These are phyloP conservation scores for Tryphoninae sp. DNA, from an alignment of 2,888 invertebrate genomes.

Conservation along the genomic window DNA sequence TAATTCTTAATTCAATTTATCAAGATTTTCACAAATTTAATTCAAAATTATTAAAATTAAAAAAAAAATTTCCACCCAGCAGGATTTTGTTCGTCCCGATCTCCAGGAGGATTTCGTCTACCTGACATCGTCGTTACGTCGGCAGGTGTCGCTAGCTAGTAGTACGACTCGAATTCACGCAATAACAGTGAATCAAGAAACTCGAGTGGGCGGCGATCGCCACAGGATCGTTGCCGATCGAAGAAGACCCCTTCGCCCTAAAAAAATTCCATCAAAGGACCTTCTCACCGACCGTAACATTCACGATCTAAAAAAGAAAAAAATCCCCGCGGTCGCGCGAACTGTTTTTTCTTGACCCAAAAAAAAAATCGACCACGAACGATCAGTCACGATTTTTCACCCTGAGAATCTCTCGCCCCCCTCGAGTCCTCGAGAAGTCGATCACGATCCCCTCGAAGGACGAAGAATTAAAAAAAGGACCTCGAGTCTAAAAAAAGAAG, in stretches of 20 bases:
- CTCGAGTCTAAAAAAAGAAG: background rate
- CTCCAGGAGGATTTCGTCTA: background rate
- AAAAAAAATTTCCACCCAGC: background rate
- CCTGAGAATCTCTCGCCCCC: background rate
- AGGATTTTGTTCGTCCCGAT: background rate
- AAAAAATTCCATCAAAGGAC: constrained; percentile 35
- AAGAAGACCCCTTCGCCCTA: constrained; percentile 22
- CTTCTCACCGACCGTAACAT: constrained; percentile 29
- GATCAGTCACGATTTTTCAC: background rate
- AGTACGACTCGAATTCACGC: constrained; percentile 9
- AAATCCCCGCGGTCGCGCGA: constrained; percentile 56
- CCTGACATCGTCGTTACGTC: background rate
- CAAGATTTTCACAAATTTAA: too few species aligned
- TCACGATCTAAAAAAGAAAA: constrained; percentile 34
- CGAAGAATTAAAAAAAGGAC: background rate
- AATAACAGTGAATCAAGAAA: constrained; percentile 38
- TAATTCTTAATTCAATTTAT: too few species aligned
- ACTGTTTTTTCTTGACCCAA: constrained; percentile 48
- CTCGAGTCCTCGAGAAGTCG: constrained; percentile 53
- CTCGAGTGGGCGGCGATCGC: constrained; percentile 61
- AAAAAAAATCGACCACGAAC: background rate
- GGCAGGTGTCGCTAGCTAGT: background rate
- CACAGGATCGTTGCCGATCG: constrained; percentile 57
- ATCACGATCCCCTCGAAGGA: constrained; percentile 38
- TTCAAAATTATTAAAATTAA: background rate